phyloP scores from a whole-genome alignment of 2,888 invertebrate species.

The Polyommatus iphigenia region DNA sequence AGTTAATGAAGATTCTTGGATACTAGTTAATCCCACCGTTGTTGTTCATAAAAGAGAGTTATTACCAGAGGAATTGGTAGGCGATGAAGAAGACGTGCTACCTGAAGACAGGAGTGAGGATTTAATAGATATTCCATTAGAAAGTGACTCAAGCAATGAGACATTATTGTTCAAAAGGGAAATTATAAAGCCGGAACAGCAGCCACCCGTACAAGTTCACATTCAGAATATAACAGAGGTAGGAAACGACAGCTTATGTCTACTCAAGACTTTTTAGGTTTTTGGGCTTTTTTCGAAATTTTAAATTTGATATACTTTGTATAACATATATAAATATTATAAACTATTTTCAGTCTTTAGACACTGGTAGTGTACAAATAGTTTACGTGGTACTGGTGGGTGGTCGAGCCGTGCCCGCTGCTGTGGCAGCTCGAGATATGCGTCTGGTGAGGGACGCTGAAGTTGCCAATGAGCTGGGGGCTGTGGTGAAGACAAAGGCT shows the following conservation, averaged over 20 bases:
- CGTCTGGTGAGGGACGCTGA: constrained; percentile 88
- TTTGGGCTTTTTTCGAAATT: too few relatives aligned
- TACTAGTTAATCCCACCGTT: constrained; percentile 64
- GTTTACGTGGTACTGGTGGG: constrained; percentile 90
- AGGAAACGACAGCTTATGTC: constrained; percentile 44
- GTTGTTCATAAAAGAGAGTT: constrained; percentile 63
- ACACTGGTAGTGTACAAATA: constrained; percentile 82
- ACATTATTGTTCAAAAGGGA: constrained; percentile 68
- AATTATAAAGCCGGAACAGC: constrained; percentile 72
- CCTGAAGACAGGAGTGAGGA: constrained; percentile 54
- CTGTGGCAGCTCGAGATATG: constrained; percentile 91
- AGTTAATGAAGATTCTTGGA: constrained; percentile 62
- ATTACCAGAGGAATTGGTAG: constrained; percentile 43
- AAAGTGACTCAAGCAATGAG: constrained; percentile 61
- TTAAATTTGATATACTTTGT: too few relatives aligned
- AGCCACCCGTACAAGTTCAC: constrained; percentile 82
- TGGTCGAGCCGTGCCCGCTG: constrained; percentile 89
- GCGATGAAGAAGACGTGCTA: constrained; percentile 44
- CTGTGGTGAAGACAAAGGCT: constrained; percentile 89
- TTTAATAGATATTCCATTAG: constrained; percentile 67
- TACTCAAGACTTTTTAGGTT: neutral
- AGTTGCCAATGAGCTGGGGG: constrained; percentile 86
- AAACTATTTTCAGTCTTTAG: constrained; percentile 55
- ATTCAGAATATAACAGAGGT: constrained; percentile 84
- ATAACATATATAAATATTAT: too few relatives aligned